Conservation (phyloP, 2,888 invertebrate species). For the Drosophila rellima region DNA sequence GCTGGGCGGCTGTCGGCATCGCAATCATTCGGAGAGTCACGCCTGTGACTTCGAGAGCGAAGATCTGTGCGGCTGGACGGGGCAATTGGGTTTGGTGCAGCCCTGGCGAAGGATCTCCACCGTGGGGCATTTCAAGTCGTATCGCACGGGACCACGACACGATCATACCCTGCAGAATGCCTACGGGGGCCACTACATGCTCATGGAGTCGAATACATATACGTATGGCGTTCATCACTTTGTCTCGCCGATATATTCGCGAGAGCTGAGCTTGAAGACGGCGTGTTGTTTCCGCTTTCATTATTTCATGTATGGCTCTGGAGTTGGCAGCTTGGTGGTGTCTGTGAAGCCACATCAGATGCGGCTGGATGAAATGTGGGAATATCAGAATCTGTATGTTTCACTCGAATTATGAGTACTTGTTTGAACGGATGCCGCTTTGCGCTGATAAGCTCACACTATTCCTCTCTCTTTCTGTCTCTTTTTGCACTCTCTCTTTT, state of each 20-base stretch:
- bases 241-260: constrained; percentile 90
- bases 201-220: constrained; percentile 88
- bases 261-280: constrained; percentile 85
- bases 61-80: constrained; percentile 92
- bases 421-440: constrained; percentile 24
- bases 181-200: constrained; percentile 92
- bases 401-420: not conserved
- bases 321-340: constrained; percentile 87
- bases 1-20: constrained; percentile 87
- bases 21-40: constrained; percentile 50
- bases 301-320: constrained; percentile 92
- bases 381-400: constrained; percentile 30
- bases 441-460: constrained; percentile 35
- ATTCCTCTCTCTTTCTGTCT: not conserved
- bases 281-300: constrained; percentile 89
- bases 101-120: constrained; percentile 90
- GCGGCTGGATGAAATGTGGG: constrained; percentile 57
- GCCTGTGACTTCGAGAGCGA: constrained; percentile 85
- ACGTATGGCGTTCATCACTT: constrained; percentile 86
- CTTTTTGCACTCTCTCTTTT: not conserved
- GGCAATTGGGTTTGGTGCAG: constrained; percentile 89
- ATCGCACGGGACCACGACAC: constrained; percentile 89
- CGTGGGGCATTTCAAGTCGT: constrained; percentile 60
- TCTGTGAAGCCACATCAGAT: constrained; percentile 86
- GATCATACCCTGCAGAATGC: constrained; percentile 90